Evolutionary conservation across 2,113 vertebrate species (phyloP), one percentile per base, ranked within the genome.

Genomic region (Macquaria australasica): DNA sequence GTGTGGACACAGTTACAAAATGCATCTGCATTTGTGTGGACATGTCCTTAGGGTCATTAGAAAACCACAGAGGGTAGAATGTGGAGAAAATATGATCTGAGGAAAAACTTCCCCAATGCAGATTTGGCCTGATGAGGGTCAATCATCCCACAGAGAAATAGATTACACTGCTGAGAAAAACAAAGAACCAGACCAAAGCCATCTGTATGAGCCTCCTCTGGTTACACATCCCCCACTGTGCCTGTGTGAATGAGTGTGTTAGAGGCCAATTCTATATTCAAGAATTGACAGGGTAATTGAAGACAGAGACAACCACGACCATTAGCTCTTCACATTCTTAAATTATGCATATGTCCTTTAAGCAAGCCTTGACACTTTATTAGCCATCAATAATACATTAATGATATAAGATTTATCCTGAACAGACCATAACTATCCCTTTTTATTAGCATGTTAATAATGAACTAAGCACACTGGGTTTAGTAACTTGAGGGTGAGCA

Each of bases 371-470:
- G 67, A 73, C 76, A 81, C 75, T 77, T 81, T 73, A 90, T 55
- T 83, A 88, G 16, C 9, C 48, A 89, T 89, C 55, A 87, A 64
- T 89, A 84, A 84, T 82, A 67, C 63, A 90, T 92, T 86, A 64
- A 90, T 58, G 77, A 62, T 45, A 53, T 25, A 10, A 77, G 68
- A 85, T 78, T 86, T 62, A 77, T 81, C 55, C 73, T 16, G 77
- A 83, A 48, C 59, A 59, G 56, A 66, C 39, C 7, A 62, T 60
- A 25, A 59, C 73, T 67, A 25, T 34, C 1, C 45, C 43, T 55
- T 90, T 92, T 86, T 87, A 92, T 81, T 58, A 80, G 37, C 0
- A 11, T 25, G 59, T 91, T 87, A 89, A 90, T 86, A 82, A 91
- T 85, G 50, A 83, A 93, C 85, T 4, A 72, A 86, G 55, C 73